Evolutionary conservation across 1,140 invertebrate genomes (phyloP).

Genomic region (Cydia strobilella): DNA sequence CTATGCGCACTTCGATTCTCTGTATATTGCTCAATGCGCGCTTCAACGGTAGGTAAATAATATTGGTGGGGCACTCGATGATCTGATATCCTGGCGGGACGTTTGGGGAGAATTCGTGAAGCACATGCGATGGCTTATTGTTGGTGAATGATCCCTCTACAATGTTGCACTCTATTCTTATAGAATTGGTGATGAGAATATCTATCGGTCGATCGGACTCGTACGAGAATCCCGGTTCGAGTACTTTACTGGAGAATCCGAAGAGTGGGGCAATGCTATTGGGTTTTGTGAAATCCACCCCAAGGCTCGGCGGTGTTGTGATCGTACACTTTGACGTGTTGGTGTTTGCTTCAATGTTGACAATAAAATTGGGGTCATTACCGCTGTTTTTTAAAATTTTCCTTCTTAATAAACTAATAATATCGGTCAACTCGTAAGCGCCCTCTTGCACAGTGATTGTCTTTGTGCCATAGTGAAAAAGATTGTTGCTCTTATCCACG

Average conservation of each 20-base stretch:
- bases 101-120: not conserved
- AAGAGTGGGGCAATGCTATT: not conserved
- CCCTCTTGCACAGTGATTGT: not conserved
- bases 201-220: not conserved
- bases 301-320: not conserved
- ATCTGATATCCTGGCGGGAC: not conserved
- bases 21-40: not conserved
- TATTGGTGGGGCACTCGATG: not conserved
- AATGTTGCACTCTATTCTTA: slow-evolving; percentile 28
- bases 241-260: not conserved
- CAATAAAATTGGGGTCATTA: not conserved
- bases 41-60: not conserved
- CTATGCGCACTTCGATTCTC: not conserved
- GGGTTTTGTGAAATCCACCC: not conserved
- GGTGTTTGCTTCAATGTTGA: not conserved
- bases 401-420: not conserved
- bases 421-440: not conserved
- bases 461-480: not conserved
- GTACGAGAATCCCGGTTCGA: not conserved
- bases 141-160: slow-evolving; percentile 9
- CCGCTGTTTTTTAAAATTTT: not conserved
- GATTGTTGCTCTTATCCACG: not conserved
- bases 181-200: not conserved
- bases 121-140: not conserved
- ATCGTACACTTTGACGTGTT: slow-evolving; percentile 2